These are phyloP conservation scores for Gallinago undulata DNA, from an alignment of 2,113 vertebrate genomes.

Conservation along the genomic window DNA sequence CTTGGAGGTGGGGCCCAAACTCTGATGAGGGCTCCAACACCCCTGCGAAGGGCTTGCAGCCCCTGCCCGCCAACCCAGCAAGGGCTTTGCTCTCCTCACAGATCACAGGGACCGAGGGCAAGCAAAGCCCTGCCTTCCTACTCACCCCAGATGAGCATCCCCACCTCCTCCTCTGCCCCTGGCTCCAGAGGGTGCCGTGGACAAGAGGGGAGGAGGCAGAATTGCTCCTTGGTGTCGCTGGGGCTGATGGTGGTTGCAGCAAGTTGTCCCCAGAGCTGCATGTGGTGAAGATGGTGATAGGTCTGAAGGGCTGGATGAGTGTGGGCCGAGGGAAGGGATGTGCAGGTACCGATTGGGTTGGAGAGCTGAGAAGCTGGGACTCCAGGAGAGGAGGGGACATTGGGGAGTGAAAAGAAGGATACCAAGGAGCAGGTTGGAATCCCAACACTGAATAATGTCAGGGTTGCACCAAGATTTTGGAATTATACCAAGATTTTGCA, in stretches of 20 bases:
- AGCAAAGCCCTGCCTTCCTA: not conserved
- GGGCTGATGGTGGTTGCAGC: not conserved
- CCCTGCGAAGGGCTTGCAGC: not conserved
- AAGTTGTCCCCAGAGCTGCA: not conserved
- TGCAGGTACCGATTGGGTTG: not conserved
- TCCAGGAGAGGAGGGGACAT: not conserved
- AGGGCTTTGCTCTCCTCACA: not conserved
- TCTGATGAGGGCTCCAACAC: not conserved
- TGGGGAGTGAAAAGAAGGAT: not conserved
- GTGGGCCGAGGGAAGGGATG: not conserved
- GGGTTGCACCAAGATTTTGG: not conserved
- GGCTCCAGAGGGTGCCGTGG: not conserved
- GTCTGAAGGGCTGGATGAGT: not conserved
- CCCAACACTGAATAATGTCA: not conserved
- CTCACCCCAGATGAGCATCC: not conserved
- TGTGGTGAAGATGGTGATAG: not conserved
- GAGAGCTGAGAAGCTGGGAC: not conserved
- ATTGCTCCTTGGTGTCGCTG: not conserved
- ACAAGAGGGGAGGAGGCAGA: not conserved
- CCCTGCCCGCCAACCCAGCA: not conserved
- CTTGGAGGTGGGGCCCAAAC: not conserved
- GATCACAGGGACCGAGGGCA: rapidly evolving
- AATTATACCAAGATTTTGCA: not conserved
- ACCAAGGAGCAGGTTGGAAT: not conserved
- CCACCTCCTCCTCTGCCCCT: not conserved